Conservation (phyloP, 2,888 invertebrate genomes). For the Scaeva pyrastri region DNA sequence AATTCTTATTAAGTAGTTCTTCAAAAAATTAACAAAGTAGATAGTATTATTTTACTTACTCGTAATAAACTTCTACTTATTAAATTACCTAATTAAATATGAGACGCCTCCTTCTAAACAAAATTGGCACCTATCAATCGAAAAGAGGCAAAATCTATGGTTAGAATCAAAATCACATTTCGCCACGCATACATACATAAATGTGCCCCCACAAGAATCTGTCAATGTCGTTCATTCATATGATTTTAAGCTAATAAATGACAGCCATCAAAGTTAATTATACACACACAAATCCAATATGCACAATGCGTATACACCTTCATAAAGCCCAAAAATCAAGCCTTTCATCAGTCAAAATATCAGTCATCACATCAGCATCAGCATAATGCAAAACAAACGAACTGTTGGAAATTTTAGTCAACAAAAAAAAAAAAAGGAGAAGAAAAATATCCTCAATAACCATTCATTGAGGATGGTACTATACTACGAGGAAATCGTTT, state of each 20-base stretch:
- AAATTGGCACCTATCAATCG: too few species aligned
- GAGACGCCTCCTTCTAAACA: neutral
- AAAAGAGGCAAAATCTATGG: neutral
- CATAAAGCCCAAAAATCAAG: constrained; percentile 25
- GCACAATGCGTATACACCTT: constrained; percentile 12
- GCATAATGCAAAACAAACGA: constrained; percentile 29
- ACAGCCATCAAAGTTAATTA: constrained; percentile 64
- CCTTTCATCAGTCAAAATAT: constrained; percentile 66
- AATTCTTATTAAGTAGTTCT: too few species aligned
- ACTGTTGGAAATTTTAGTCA: neutral
- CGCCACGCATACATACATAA: neutral
- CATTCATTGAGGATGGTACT: neutral
- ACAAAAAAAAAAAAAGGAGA: neutral
- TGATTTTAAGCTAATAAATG: constrained; percentile 54
- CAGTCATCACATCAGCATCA: constrained; percentile 40
- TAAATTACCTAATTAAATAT: neutral
- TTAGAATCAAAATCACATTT: neutral
- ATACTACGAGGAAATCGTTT: constrained; percentile 7
- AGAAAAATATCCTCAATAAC: neutral
- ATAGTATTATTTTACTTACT: too few species aligned
- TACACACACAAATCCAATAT: constrained; percentile 9
- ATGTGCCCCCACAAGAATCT: neutral
- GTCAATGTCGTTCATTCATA: constrained; percentile 21
- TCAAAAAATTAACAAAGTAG: too few species aligned
- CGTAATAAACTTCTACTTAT: too few species aligned